A percentile compares a stretch with the other conserved stretches of the same genome.
These are phyloP conservation scores for Bursaphelenchus okinawaensis DNA, from an alignment of 2,888 invertebrate genomes.

Conservation along the genomic window DNA sequence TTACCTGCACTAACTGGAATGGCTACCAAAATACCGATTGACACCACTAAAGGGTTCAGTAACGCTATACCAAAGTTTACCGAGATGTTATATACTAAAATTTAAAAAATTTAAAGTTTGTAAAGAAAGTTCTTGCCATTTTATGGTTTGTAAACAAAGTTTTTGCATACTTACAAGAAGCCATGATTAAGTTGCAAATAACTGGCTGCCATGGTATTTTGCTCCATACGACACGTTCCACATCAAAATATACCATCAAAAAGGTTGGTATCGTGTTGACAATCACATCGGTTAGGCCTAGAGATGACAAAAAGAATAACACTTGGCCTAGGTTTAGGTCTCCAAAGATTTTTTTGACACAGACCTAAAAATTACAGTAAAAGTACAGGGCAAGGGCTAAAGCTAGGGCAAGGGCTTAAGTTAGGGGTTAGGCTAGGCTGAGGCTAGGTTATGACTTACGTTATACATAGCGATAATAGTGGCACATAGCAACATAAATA, in stretches of 20 bases:
- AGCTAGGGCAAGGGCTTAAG: too few relatives aligned
- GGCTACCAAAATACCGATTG: neutral
- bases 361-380: too few relatives aligned
- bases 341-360: constrained; percentile 89
- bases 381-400: too few relatives aligned
- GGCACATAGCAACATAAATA: neutral
- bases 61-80: neutral
- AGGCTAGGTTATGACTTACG: too few relatives aligned
- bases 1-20: neutral
- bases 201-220: constrained; percentile 81
- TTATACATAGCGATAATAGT: neutral
- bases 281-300: constrained; percentile 80
- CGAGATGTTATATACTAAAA: neutral
- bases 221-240: constrained; percentile 76
- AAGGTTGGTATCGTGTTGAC: constrained; percentile 66
- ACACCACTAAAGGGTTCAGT: neutral
- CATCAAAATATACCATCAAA: constrained; percentile 77
- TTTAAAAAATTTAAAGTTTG: too few relatives aligned
- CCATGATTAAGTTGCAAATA: constrained; percentile 67
- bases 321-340: constrained; percentile 86
- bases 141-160: too few relatives aligned
- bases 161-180: neutral
- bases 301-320: constrained; percentile 82
- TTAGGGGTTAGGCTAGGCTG: too few relatives aligned
- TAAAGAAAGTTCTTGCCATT: neutral